Evolutionary conservation across 2,888 invertebrate genomes (phyloP).

Genomic region (Pachycephus smyrnensis): DNA sequence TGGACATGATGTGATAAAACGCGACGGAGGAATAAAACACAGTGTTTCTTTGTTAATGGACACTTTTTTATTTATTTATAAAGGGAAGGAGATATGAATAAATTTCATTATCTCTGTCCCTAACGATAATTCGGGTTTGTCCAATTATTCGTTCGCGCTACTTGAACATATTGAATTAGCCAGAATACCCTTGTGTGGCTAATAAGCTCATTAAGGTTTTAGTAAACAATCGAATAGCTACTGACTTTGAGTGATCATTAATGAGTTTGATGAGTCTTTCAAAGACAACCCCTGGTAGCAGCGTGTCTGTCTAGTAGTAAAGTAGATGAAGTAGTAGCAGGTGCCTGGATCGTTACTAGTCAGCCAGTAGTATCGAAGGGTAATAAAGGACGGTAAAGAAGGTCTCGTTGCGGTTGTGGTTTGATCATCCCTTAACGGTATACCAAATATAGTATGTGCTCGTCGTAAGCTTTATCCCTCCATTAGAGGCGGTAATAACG

Average conservation of each 20-base stretch:
- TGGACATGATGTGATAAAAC: not conserved
- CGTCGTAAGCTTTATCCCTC: not conserved
- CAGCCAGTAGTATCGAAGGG: not conserved
- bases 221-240: not conserved
- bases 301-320: not conserved
- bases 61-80: not conserved
- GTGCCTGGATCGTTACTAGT: not conserved
- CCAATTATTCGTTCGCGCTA: not conserved
- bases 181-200: not conserved
- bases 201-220: not conserved
- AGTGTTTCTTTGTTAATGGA: not conserved
- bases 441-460: not conserved
- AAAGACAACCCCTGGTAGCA: not conserved
- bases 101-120: not conserved
- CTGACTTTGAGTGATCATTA: not conserved
- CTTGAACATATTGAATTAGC: not conserved
- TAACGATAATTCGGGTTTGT: not conserved
- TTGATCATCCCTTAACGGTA: not conserved
- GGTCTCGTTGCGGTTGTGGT: not conserved
- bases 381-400: not conserved
- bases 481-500: not conserved
- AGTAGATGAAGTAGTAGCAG: not conserved
- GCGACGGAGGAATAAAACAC: not conserved
- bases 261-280: not conserved
- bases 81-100: not conserved